Conservation (phyloP, 1,140 invertebrate species). For the Psix sp. region DNA sequence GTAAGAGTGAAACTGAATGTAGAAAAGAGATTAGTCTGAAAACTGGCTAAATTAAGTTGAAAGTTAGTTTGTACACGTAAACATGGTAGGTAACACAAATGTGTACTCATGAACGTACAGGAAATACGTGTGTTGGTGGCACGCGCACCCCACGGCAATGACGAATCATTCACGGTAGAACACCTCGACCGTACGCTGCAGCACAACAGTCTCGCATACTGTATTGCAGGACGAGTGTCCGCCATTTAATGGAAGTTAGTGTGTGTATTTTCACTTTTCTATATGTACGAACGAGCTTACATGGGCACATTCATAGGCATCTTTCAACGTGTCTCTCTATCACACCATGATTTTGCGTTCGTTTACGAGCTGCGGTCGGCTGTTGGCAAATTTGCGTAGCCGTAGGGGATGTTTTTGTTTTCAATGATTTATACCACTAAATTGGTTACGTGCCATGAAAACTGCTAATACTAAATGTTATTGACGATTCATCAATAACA, state of each 20-base stretch:
- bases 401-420: constrained; percentile 77
- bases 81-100: constrained; percentile 9
- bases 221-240: constrained; percentile 52
- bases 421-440: constrained; percentile 76
- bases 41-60: constrained; percentile 54
- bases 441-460: constrained; percentile 65
- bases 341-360: constrained; percentile 75
- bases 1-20: constrained; percentile 43
- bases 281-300: constrained; percentile 54
- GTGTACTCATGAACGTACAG: constrained; percentile 35
- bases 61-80: constrained; percentile 40
- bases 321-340: constrained; percentile 62
- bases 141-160: constrained; percentile 76
- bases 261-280: constrained; percentile 53
- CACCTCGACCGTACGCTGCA: constrained; percentile 66
- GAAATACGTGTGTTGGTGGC: constrained; percentile 66
- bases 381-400: constrained; percentile 77
- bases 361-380: constrained; percentile 75
- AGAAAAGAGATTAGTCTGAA: constrained; percentile 43
- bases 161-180: constrained; percentile 77
- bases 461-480: constrained; percentile 61
- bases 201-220: constrained; percentile 46
- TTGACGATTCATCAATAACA: constrained; percentile 61
- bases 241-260: constrained; percentile 52
- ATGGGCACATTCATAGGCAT: constrained; percentile 62